A percentile compares a stretch with the other conserved stretches of the same genome.
These are phyloP conservation scores for Malurus elegans DNA, from an alignment of 2,113 vertebrate genomes.

Conservation along the genomic window DNA sequence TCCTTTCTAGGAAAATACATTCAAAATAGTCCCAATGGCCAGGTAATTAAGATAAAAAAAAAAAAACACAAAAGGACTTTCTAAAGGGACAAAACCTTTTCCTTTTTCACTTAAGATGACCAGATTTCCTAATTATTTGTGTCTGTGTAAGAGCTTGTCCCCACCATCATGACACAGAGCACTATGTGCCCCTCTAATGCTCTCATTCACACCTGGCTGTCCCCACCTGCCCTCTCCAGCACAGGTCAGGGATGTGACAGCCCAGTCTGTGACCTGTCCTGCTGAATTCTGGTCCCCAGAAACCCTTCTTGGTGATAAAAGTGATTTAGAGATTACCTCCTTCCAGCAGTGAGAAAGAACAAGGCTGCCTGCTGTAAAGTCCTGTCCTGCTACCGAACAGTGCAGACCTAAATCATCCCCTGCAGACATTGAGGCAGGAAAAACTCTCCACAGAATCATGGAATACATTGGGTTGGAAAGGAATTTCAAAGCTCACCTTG, in stretches of 20 bases:
- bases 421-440: not conserved
- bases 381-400: not conserved
- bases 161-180: fast-evolving
- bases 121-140: not conserved
- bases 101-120: not conserved
- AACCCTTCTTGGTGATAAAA: not conserved
- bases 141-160: not conserved
- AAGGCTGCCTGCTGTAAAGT: not conserved
- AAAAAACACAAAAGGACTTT: not conserved
- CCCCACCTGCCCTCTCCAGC: not conserved
- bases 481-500: not conserved
- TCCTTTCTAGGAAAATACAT: not conserved
- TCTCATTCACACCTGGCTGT: not conserved
- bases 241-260: not conserved
- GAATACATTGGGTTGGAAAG: not conserved
- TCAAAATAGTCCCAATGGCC: not conserved
- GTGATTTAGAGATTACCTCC: not conserved
- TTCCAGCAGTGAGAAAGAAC: not conserved
- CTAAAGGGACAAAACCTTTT: not conserved
- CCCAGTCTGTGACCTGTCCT: not conserved
- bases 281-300: not conserved
- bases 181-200: fast-evolving
- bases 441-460: not conserved
- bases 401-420: not conserved
- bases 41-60: not conserved